Percentiles rank a stretch among this genome's conserved stretches.
These are phyloP conservation scores for Bubo bubo DNA, from an alignment of 2,113 vertebrate species.

Conservation along the genomic window DNA sequence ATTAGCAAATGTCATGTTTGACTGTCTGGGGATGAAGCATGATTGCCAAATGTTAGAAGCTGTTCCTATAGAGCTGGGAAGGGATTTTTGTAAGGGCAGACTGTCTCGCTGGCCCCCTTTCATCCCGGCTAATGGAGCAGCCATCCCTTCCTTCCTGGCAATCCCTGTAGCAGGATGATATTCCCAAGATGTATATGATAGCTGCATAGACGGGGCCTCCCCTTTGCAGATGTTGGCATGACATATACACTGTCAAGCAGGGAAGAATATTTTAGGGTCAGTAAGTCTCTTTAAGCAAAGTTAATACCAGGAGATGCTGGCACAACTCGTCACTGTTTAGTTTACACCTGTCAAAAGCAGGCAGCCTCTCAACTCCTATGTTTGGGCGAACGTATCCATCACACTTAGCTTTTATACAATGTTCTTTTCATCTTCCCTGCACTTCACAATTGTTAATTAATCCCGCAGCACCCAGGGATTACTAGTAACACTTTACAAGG, in stretches of 20 bases:
- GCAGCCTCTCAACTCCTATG: background rate
- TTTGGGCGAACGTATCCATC: background rate
- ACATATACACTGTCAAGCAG: background rate
- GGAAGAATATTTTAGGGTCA: background rate
- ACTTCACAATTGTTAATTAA: background rate
- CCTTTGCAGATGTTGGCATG: background rate
- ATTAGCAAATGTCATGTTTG: background rate
- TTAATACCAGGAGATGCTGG: background rate
- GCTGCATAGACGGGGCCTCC: background rate
- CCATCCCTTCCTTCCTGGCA: background rate
- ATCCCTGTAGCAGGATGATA: background rate
- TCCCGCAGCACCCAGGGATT: background rate
- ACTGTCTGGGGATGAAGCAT: background rate
- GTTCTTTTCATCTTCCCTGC: background rate
- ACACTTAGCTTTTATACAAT: background rate
- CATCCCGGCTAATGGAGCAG: background rate
- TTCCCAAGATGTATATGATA: background rate
- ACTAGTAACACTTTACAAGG: background rate
- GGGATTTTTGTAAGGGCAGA: background rate
- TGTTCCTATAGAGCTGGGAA: background rate
- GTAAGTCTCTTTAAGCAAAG: background rate
- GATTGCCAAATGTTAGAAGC: background rate
- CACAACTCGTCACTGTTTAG: background rate
- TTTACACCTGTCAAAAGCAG: slow-evolving; percentile 23
- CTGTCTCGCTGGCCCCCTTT: background rate